These are phyloP conservation scores for Mythimna loreyi DNA, from an alignment of 2,888 invertebrate species.

Conservation along the genomic window DNA sequence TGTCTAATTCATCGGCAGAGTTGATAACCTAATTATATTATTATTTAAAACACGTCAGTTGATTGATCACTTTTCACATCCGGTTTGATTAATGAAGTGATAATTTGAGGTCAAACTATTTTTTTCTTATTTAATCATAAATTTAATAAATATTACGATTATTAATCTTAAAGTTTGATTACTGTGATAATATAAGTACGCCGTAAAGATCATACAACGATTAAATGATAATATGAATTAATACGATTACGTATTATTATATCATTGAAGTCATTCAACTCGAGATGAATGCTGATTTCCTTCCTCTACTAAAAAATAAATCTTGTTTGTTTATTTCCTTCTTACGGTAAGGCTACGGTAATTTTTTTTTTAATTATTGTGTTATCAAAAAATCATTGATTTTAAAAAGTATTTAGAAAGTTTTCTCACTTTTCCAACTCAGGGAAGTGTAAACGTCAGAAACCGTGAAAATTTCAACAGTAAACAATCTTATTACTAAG, in stretches of 20 bases:
- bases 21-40: slow-evolving; percentile 50
- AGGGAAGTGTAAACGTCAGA: not conserved
- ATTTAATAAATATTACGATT: not conserved
- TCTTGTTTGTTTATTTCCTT: not conserved
- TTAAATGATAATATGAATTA: slow-evolving; percentile 24
- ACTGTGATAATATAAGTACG: slow-evolving; percentile 27
- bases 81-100: slow-evolving; percentile 21
- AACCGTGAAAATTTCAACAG: not conserved
- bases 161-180: not conserved
- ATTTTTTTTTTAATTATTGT: no score
- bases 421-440: not conserved
- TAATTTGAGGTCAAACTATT: not conserved
- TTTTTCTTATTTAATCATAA: not conserved
- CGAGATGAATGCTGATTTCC: slow-evolving; percentile 15
- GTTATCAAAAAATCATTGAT: not conserved
- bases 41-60: not conserved
- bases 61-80: slow-evolving; percentile 20
- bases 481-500: slow-evolving; percentile 7
- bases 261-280: slow-evolving; percentile 45
- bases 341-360: no score
- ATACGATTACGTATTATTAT: slow-evolving; percentile 16
- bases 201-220: slow-evolving; percentile 4
- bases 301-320: slow-evolving; percentile 3
- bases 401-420: no score
- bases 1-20: slow-evolving; percentile 8